Evolutionary conservation across 23 tunicate genomes (phyloP).

Genomic region (Diplosoma virens): DNA sequence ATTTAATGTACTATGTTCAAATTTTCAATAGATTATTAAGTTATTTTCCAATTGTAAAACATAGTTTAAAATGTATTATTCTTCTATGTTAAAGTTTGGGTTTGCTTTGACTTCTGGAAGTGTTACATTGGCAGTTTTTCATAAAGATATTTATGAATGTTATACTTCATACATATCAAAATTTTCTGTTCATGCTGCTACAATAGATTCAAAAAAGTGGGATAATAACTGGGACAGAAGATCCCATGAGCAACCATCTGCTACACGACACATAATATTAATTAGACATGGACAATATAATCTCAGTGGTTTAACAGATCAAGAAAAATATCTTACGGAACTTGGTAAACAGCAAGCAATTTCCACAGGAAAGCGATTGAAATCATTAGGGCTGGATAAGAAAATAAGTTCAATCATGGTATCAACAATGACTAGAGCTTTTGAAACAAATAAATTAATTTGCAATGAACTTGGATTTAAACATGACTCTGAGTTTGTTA

Average conservation of each 20-base stretch:
- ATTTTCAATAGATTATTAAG: no score
- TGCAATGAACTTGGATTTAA: constrained; percentile 32
- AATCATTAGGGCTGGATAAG: constrained; percentile 46
- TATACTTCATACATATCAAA: neutral
- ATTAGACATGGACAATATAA: constrained; percentile 91
- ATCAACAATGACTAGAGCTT: constrained; percentile 79
- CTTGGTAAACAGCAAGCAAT: constrained; percentile 82
- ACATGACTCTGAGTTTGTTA: constrained; percentile 8
- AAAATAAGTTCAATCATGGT: constrained; percentile 30
- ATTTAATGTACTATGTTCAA: no score
- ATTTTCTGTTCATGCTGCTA: constrained; percentile 8
- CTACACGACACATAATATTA: constrained; percentile 72
- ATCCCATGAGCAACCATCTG: constrained; percentile 42
- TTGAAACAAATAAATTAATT: constrained; percentile 67
- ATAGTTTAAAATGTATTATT: no score
- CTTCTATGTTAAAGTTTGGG: constrained; percentile 19
- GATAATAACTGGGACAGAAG: constrained; percentile 84
- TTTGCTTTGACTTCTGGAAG: constrained; percentile 9
- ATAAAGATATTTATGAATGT: neutral
- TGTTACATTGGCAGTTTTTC: neutral
- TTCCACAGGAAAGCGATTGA: constrained; percentile 58
- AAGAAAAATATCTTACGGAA: constrained; percentile 46
- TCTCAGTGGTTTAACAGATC: constrained; percentile 39
- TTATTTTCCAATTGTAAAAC: no score
- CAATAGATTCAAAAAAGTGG: constrained; percentile 30